These are phyloP conservation scores for Drosophila fulvimacula DNA, from an alignment of 2,888 invertebrate species.

Conservation along the genomic window DNA sequence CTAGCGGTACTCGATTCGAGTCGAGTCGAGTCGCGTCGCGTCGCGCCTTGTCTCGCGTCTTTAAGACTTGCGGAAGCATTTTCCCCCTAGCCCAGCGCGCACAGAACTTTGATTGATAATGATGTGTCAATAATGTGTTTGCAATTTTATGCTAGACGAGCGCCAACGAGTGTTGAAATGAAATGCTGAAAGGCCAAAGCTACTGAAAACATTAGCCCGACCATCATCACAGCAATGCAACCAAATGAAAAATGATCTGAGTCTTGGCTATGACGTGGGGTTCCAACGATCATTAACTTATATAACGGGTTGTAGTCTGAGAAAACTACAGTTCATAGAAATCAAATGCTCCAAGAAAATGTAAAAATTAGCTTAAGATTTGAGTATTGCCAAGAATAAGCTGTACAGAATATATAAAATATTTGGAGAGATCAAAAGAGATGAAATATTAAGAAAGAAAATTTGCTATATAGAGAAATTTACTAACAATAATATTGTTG, in stretches of 20 bases:
- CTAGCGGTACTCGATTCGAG: constrained; percentile 41
- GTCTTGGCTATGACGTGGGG: background rate
- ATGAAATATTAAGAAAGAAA: no score
- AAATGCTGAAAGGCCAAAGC: constrained; percentile 22
- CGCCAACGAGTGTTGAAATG: constrained; percentile 35
- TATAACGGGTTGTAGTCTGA: background rate
- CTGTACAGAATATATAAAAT: no score
- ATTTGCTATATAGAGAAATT: no score
- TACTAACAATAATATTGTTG: no score
- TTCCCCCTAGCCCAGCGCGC: constrained; percentile 18
- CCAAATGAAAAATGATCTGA: constrained; percentile 15
- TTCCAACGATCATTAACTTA: background rate
- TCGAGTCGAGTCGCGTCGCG: constrained; percentile 19
- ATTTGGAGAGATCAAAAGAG: no score
- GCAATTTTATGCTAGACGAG: constrained; percentile 66
- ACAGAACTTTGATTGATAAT: constrained; percentile 76
- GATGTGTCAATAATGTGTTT: constrained; percentile 82
- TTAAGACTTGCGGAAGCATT: constrained; percentile 52
- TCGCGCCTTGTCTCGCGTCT: constrained; percentile 30
- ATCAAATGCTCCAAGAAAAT: background rate
- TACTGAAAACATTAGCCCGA: constrained; percentile 12
- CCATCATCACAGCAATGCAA: constrained; percentile 4
- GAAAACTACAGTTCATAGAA: background rate
- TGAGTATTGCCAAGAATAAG: no score
- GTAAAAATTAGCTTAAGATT: background rate